Conservation (phyloP, 2,888 invertebrate genomes). For the Drosophila lutescens region DNA sequence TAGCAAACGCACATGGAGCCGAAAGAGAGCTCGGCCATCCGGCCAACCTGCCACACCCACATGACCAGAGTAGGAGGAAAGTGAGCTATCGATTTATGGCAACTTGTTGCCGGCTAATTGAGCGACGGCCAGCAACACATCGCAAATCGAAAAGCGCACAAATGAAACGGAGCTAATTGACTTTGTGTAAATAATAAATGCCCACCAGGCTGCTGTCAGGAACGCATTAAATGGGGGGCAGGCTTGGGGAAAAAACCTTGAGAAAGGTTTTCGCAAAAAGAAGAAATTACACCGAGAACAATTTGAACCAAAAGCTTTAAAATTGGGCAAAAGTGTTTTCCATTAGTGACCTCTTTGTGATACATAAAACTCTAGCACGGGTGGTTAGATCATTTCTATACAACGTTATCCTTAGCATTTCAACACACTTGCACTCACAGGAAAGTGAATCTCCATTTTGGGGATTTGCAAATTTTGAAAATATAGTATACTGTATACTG, state of each 20-base stretch:
- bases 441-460: no score
- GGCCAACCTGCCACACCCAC: slow-evolving; percentile 59
- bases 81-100: slow-evolving; percentile 55
- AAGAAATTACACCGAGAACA: background rate
- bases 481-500: no score
- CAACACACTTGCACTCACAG: no score
- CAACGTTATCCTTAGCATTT: no score
- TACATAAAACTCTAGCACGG: no score
- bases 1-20: slow-evolving; percentile 54
- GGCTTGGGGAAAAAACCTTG: slow-evolving; percentile 9
- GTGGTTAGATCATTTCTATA: no score
- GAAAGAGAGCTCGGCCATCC: slow-evolving; percentile 7
- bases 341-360: no score
- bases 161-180: slow-evolving; percentile 63
- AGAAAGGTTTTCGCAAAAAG: slow-evolving; percentile 26
- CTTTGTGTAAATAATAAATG: slow-evolving; percentile 49
- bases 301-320: no score
- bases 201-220: slow-evolving; percentile 59
- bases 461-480: no score
- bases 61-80: slow-evolving; percentile 51
- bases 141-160: slow-evolving; percentile 39
- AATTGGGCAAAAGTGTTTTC: no score
- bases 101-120: slow-evolving; percentile 77
- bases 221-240: slow-evolving; percentile 52
- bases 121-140: slow-evolving; percentile 58